phyloP scores from a whole-genome alignment of 2,888 invertebrate species.

The Caenorhabditis angaria region DNA sequence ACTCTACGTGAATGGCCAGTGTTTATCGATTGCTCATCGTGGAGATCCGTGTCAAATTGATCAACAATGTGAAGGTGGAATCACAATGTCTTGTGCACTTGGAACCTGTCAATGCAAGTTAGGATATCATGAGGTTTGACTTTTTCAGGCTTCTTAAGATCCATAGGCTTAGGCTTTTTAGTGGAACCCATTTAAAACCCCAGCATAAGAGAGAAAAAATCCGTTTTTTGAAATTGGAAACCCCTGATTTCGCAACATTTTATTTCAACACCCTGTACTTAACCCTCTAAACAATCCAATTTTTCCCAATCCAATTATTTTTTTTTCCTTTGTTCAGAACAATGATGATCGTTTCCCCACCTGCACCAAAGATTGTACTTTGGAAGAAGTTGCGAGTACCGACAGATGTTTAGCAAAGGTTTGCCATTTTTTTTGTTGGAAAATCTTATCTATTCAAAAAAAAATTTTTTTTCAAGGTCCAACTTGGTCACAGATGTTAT shows the following conservation, averaged over 20 bases:
- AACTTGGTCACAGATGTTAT: slow-evolving; percentile 55
- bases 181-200: too few species aligned
- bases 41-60: slow-evolving; percentile 71
- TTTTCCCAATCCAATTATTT: background rate
- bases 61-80: slow-evolving; percentile 72
- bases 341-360: slow-evolving; percentile 70
- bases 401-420: slow-evolving; percentile 48
- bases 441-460: background rate
- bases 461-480: slow-evolving; percentile 17
- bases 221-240: too few species aligned
- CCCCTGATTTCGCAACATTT: background rate
- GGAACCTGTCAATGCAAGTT: slow-evolving; percentile 67
- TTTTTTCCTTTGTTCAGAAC: slow-evolving; percentile 47
- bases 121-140: slow-evolving; percentile 64
- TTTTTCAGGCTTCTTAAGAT: too few species aligned
- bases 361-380: slow-evolving; percentile 63
- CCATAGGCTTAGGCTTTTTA: too few species aligned
- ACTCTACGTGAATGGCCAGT: slow-evolving; percentile 70
- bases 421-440: background rate
- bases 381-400: slow-evolving; percentile 47
- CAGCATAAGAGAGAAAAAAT: too few species aligned
- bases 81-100: slow-evolving; percentile 66
- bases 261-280: background rate
- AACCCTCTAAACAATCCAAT: background rate
- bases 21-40: slow-evolving; percentile 69